Percentiles rank a stretch among this genome's conserved stretches.
Conservation (phyloP, 2,113 vertebrate genomes). For the Sarotherodon lohbergeri region DNA sequence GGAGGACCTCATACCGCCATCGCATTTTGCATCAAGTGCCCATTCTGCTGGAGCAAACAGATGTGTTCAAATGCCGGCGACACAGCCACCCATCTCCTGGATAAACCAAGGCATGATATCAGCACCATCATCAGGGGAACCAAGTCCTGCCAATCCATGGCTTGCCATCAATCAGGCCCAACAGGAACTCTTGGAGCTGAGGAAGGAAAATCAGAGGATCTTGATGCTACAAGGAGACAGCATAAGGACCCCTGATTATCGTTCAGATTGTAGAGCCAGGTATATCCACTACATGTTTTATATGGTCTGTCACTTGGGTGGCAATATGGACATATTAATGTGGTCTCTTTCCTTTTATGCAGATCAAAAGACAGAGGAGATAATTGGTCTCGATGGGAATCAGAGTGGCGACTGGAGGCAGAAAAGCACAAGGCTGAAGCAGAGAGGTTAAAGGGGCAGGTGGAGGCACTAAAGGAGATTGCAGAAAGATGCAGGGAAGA, state of each 20-base stretch:
- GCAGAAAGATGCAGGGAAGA: conserved; percentile 51
- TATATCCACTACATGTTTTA: neutral
- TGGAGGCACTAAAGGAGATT: conserved; percentile 61
- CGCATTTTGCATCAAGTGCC: conserved; percentile 58
- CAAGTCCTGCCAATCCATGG: conserved; percentile 34
- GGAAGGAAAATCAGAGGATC: conserved; percentile 60
- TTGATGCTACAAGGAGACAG: conserved; percentile 28
- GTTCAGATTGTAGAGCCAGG: conserved; percentile 9
- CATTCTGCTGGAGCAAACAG: neutral
- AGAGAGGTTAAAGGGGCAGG: conserved; percentile 62
- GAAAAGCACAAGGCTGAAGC: conserved; percentile 56
- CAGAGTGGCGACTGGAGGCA: conserved; percentile 46
- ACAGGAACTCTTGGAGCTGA: conserved; percentile 60
- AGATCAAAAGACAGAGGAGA: conserved; percentile 46
- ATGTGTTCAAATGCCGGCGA: neutral
- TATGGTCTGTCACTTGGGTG: neutral
- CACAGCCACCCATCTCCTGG: conserved; percentile 13
- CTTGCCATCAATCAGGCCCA: conserved; percentile 44
- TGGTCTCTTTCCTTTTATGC: neutral
- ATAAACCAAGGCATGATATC: neutral
- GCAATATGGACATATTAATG: neutral
- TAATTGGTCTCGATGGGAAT: conserved; percentile 25
- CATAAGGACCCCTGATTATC: neutral
- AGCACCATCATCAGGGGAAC: neutral
- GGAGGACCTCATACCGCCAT: conserved; percentile 65